These are phyloP conservation scores for Zosterops borbonicus DNA, from an alignment of 2,113 vertebrate genomes.

Conservation along the genomic window DNA sequence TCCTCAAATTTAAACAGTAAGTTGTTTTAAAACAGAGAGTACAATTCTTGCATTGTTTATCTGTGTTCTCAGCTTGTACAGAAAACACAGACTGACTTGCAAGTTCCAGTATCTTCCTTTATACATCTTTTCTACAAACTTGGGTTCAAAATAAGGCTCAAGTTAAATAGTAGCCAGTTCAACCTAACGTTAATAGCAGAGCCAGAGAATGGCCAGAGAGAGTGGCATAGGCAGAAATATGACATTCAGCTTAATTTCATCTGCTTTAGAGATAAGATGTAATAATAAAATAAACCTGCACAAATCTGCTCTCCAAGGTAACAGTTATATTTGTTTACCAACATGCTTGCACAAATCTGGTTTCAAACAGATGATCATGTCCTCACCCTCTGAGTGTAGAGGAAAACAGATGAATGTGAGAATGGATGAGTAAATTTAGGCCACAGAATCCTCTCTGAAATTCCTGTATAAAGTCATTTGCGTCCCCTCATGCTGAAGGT, in stretches of 20 bases:
- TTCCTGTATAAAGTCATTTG: neutral
- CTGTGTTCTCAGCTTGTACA: neutral
- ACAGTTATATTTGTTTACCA: neutral
- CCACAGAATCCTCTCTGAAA: neutral
- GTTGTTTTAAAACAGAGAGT: neutral
- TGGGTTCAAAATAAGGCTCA: neutral
- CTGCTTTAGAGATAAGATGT: neutral
- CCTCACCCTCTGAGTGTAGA: neutral
- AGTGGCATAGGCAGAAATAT: neutral
- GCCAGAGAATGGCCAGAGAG: neutral
- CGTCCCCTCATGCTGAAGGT: neutral
- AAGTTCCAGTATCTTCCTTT: neutral
- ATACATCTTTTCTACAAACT: neutral
- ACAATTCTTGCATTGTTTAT: neutral
- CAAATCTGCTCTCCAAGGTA: neutral
- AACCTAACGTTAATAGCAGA: neutral
- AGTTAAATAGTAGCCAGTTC: neutral
- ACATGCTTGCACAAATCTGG: neutral
- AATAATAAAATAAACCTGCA: neutral
- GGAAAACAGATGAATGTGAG: neutral
- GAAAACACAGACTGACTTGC: neutral
- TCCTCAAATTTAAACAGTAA: neutral
- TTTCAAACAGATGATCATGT: neutral
- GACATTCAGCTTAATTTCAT: neutral
- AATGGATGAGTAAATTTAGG: neutral